Base-by-base conservation (phyloP, 2,113 vertebrate genomes). In the Erythrocercus mccallii region DNA sequence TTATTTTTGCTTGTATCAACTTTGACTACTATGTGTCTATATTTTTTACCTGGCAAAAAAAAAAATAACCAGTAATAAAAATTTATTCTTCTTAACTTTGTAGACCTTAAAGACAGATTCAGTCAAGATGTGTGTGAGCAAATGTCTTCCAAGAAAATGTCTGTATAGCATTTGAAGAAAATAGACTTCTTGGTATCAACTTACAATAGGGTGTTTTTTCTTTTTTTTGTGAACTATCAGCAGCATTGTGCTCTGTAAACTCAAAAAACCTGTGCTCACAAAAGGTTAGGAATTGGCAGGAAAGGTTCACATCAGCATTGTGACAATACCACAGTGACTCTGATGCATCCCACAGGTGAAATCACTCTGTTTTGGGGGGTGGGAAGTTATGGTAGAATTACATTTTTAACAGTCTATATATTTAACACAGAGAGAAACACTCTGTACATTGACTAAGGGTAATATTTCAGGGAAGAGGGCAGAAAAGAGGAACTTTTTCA, bases 81-180 rank as follows among this genome's bases (percentile, higher is more conserved):
- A 86, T 58, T n/a, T 20, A 30, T 72, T 45, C 9, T 78, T 14
- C 44, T 68, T 60, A 81, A 74, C 72, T 81, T 50, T 53, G 19
- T 45, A 83, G 57, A 47, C 33, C 50, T 97, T 68, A 66, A 66
- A 80, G 92, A 77, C 20, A 73, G 42, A 78, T 81, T 93, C 38
- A 81, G 42, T 61, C 37, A 47, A 76, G 60, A 83, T 30, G 12
- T 48, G 20, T 70, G 51, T 15, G 47, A 88, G 38, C 45, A 88
- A 91, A 44, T 37, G 5, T 69, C 57, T 92, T 90, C 73, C 62
- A 93, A 88, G 53, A 72, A 95, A 88, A 71, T 27, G 54, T 50
- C 64, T 90, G 79, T 23, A 57, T 15, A 92, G n/a, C 38, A 87
- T 70, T 72, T 81, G 71, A 82, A 92, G 65, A 92, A 95, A 79